Conservation (phyloP, 2,113 vertebrate species). For the Eleginops maclovinus region DNA sequence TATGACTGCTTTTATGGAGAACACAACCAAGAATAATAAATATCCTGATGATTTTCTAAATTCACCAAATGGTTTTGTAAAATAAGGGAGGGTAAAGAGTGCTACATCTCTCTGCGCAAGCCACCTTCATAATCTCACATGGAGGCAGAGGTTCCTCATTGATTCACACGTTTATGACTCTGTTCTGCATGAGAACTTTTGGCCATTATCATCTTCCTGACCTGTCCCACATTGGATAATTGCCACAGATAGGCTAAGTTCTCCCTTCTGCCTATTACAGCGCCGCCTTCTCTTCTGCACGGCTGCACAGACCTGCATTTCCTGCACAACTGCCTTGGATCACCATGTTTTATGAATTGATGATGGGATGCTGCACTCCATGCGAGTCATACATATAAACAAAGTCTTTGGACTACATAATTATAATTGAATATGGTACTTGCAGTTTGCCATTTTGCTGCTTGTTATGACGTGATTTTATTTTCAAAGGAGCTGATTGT, state of each 20-base stretch:
- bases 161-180: conserved; percentile 60
- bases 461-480: neutral
- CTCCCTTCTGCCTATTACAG: conserved; percentile 52
- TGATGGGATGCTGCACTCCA: conserved; percentile 27
- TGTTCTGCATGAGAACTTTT: conserved; percentile 72
- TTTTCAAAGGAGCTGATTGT: too few relatives aligned
- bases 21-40: too few relatives aligned
- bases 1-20: conserved; percentile 30
- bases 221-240: conserved; percentile 72
- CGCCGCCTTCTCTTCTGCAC: conserved; percentile 37
- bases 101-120: conserved; percentile 2
- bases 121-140: conserved; percentile 22
- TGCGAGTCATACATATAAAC: conserved; percentile 27
- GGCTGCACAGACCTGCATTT: conserved; percentile 61
- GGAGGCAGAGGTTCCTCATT: conserved; percentile 32
- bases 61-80: conserved; percentile 7
- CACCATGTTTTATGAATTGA: conserved; percentile 41
- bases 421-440: neutral
- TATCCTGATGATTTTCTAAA: too few relatives aligned
- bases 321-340: conserved; percentile 16
- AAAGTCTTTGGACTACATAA: conserved; percentile 9
- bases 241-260: conserved; percentile 62
- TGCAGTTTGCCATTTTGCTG: conserved; percentile 7
- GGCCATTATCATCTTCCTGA: conserved; percentile 61
- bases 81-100: conserved; percentile 6